Conservation (phyloP, 2,888 invertebrate species). For the Lacanobia wlatinum region DNA sequence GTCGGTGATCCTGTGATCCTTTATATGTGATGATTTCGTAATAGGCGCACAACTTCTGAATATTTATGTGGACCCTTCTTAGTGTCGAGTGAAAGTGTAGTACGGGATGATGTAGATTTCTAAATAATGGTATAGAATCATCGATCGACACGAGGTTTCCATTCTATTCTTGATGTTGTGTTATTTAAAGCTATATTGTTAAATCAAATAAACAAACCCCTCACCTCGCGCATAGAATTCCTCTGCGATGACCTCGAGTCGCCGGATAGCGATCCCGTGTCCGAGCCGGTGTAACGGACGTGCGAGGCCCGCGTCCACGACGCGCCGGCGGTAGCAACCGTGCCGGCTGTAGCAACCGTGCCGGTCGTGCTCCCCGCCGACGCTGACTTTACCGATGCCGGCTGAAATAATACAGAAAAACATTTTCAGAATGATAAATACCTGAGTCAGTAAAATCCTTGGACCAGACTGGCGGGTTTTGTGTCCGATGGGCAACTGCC, state of each 20-base stretch:
- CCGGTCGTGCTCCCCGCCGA: slow-evolving; percentile 81
- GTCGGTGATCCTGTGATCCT: no score
- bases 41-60: no score
- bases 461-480: no score
- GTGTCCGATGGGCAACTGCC: no score
- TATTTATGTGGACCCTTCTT: no score
- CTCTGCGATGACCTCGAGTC: slow-evolving; percentile 92
- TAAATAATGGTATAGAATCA: no score
- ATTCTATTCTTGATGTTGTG: no score
- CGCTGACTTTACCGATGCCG: slow-evolving; percentile 83
- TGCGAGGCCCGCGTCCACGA: slow-evolving; percentile 76
- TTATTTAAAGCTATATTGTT: background rate
- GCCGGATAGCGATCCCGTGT: slow-evolving; percentile 92
- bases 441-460: background rate
- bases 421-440: background rate
- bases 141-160: no score
- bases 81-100: no score
- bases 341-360: slow-evolving; percentile 78
- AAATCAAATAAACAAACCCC: background rate
- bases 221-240: slow-evolving; percentile 73
- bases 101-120: no score
- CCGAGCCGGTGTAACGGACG: slow-evolving; percentile 77
- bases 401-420: slow-evolving; percentile 60
- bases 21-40: no score
- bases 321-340: slow-evolving; percentile 71